Conservation (phyloP, 2,113 vertebrate species). For the Tragelaphus strepsiceros region DNA sequence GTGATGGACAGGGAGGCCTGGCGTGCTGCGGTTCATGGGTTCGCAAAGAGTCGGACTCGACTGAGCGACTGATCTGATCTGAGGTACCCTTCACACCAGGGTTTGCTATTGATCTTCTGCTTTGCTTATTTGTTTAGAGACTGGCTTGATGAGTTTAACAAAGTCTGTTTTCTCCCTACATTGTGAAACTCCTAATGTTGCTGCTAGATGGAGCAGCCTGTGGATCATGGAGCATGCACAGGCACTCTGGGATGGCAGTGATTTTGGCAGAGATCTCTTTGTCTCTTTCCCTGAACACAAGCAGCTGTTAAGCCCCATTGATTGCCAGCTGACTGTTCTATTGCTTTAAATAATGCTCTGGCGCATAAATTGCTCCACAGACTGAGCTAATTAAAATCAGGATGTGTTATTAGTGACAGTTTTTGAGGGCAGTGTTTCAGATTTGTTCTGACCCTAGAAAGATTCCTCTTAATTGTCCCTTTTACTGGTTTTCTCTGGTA, state of each 20-base stretch:
- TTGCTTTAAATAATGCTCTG: not conserved
- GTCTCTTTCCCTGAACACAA: not conserved
- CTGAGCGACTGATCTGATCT: no score
- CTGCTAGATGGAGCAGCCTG: not conserved
- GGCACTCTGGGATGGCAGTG: not conserved
- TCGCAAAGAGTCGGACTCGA: no score
- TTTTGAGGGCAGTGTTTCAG: not conserved
- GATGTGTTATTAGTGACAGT: not conserved
- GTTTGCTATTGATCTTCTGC: not conserved
- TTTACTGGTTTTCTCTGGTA: not conserved
- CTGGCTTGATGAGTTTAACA: not conserved
- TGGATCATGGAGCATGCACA: not conserved
- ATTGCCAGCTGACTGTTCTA: not conserved
- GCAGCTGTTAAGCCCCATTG: not conserved
- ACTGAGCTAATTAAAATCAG: not conserved
- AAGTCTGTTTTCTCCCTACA: not conserved
- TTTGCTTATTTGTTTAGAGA: not conserved
- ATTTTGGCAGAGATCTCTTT: not conserved
- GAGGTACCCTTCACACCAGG: not conserved
- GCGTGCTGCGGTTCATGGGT: no score
- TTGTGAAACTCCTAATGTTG: not conserved
- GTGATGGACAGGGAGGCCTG: no score
- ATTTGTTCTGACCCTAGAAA: not conserved
- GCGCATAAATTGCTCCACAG: not conserved
- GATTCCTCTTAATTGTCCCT: not conserved